These are phyloP conservation scores for Drosophila setifemur DNA, from an alignment of 1,140 invertebrate genomes.

Conservation along the genomic window DNA sequence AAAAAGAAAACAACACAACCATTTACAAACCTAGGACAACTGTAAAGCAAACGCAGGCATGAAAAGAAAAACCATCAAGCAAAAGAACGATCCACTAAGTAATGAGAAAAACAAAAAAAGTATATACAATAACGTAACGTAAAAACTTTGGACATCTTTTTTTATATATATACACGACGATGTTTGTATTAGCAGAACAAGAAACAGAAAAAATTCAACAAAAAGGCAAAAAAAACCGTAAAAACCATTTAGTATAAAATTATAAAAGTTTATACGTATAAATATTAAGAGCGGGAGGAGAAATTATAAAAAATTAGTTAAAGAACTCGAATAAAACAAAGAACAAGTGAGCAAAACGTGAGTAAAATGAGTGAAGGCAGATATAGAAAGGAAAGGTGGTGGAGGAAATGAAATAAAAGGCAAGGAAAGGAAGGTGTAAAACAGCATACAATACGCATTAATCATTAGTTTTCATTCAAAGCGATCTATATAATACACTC, in stretches of 20 bases:
- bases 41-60: conserved; percentile 63
- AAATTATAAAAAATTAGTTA: conserved; percentile 77
- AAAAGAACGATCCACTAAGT: conserved; percentile 73
- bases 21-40: conserved; percentile 71
- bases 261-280: conserved; percentile 81
- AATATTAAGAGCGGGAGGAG: conserved; percentile 54
- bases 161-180: conserved; percentile 78
- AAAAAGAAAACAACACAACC: conserved; percentile 37
- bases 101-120: conserved; percentile 56
- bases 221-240: conserved; percentile 58
- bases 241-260: conserved; percentile 81
- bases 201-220: conserved; percentile 44
- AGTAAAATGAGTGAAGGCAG: conserved; percentile 43
- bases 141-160: conserved; percentile 81
- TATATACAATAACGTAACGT: conserved; percentile 79
- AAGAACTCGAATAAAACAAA: conserved; percentile 72
- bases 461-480: conserved; percentile 76
- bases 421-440: conserved; percentile 51
- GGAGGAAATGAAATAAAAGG: background rate
- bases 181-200: conserved; percentile 60
- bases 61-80: conserved; percentile 36
- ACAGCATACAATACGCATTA: conserved; percentile 69
- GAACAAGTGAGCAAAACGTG: conserved; percentile 45
- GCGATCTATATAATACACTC: conserved; percentile 65
- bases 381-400: conserved; percentile 36